These are phyloP conservation scores for Ascaphus truei DNA, from an alignment of 2,113 vertebrate genomes.

Conservation along the genomic window DNA sequence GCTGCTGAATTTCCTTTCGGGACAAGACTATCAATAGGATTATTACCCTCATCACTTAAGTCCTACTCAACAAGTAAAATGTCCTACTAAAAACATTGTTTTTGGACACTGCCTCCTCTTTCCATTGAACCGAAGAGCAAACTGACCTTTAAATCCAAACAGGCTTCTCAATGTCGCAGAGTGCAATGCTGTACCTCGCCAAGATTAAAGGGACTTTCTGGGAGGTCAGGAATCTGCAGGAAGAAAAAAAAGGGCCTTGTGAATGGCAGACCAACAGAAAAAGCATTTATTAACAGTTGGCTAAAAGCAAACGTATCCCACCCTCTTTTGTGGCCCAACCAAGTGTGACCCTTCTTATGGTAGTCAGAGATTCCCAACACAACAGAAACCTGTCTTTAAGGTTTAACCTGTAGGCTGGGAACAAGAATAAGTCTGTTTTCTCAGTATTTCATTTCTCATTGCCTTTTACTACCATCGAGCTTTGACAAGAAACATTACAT, in stretches of 20 bases:
- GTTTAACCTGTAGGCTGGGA: slow-evolving; percentile 34
- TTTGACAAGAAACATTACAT: slow-evolving; percentile 29
- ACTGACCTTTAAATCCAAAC: slow-evolving; percentile 6
- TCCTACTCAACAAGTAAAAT: neutral
- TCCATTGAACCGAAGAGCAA: slow-evolving; percentile 22
- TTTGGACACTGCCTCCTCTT: neutral
- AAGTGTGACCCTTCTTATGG: slow-evolving; percentile 33
- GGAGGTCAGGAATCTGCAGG: slow-evolving; percentile 14
- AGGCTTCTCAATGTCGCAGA: neutral
- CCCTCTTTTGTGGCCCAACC: slow-evolving; percentile 31
- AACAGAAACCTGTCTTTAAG: slow-evolving; percentile 35
- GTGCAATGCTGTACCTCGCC: neutral
- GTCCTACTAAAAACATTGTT: neutral
- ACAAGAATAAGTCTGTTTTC: slow-evolving; percentile 36
- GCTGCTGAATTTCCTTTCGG: no score
- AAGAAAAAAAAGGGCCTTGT: slow-evolving; percentile 11
- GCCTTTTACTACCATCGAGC: slow-evolving; percentile 4
- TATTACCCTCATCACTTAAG: slow-evolving; percentile 12
- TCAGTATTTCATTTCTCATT: slow-evolving; percentile 33
- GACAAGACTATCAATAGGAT: neutral
- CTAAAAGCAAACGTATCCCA: slow-evolving; percentile 33
- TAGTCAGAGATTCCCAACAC: slow-evolving; percentile 29
- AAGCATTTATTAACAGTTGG: slow-evolving; percentile 36
- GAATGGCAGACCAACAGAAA: slow-evolving; percentile 32
- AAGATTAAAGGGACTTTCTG: slow-evolving; percentile 29